A percentile compares a stretch with the other conserved stretches of the same genome.
phyloP scores from a whole-genome alignment of 2,888 invertebrate genomes.

The Eugnorisma glareosa region DNA sequence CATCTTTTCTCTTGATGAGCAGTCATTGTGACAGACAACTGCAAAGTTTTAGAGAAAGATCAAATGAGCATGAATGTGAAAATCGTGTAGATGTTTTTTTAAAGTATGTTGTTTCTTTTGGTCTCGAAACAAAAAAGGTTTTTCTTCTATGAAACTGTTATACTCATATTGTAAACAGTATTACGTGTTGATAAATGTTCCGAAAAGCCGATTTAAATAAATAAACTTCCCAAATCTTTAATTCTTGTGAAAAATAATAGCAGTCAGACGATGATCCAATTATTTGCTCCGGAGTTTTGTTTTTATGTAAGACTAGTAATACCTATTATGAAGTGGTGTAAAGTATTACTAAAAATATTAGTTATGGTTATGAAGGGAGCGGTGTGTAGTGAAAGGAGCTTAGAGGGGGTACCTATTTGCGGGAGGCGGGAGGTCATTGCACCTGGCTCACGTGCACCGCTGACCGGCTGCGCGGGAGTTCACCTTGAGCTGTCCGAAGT shows the following conservation, averaged over 20 bases:
- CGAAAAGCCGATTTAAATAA: background rate
- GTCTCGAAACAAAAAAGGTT: background rate
- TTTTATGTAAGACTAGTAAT: background rate
- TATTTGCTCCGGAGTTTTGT: background rate
- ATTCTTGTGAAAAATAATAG: background rate
- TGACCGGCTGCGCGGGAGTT: slow-evolving; percentile 36
- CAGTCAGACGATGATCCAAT: background rate
- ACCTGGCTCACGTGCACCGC: slow-evolving; percentile 50
- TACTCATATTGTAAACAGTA: background rate
- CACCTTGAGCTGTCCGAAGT: slow-evolving; percentile 44
- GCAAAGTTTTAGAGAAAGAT: background rate
- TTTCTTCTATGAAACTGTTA: background rate
- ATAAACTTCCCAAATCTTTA: background rate
- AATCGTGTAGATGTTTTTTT: background rate
- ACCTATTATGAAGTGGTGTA: background rate
- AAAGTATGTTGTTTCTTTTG: background rate
- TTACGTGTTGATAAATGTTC: background rate
- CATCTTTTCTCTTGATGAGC: slow-evolving; percentile 5
- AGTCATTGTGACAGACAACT: slow-evolving; percentile 6
- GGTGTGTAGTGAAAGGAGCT: slow-evolving; percentile 57
- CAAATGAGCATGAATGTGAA: background rate
- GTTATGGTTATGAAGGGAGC: slow-evolving; percentile 14
- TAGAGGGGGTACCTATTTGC: slow-evolving; percentile 9
- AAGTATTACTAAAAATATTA: slow-evolving; percentile 24
- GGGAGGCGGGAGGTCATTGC: slow-evolving; percentile 45